phyloP scores from a whole-genome alignment of 2,113 vertebrate genomes.

The Pseudois nayaur region DNA sequence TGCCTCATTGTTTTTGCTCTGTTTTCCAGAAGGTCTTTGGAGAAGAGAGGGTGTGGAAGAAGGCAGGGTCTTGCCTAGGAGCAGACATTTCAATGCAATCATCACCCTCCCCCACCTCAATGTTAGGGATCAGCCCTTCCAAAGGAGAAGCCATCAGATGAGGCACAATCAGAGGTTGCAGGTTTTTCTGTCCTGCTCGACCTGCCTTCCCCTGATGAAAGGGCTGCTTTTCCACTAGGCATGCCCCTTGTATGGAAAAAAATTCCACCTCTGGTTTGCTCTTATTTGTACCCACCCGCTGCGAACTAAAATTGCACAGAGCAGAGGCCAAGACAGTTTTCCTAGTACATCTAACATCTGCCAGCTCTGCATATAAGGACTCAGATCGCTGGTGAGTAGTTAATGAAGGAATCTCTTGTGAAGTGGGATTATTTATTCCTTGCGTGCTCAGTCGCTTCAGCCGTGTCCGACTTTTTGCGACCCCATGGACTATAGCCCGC shows the following conservation, averaged over 20 bases:
- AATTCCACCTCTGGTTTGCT: not conserved
- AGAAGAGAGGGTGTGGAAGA: not conserved
- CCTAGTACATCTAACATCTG: not conserved
- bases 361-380: not conserved
- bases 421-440: not conserved
- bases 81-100: conserved; percentile 46
- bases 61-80: conserved; percentile 43
- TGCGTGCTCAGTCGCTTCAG: not conserved
- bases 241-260: not conserved
- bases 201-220: not conserved
- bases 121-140: not conserved
- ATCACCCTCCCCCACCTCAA: not conserved
- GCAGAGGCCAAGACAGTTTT: not conserved
- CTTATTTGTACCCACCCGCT: not conserved
- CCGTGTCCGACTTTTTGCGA: not conserved
- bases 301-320: not conserved
- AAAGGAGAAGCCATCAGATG: conserved; percentile 32
- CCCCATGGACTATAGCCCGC: not conserved
- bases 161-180: not conserved
- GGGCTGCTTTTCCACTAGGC: not conserved
- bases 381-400: not conserved
- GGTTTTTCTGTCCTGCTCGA: not conserved
- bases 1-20: conserved; percentile 37
- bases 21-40: conserved; percentile 58
- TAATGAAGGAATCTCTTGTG: not conserved